phyloP scores from a whole-genome alignment of 92 coral and sea anemone species.

The Montipora capitata region DNA sequence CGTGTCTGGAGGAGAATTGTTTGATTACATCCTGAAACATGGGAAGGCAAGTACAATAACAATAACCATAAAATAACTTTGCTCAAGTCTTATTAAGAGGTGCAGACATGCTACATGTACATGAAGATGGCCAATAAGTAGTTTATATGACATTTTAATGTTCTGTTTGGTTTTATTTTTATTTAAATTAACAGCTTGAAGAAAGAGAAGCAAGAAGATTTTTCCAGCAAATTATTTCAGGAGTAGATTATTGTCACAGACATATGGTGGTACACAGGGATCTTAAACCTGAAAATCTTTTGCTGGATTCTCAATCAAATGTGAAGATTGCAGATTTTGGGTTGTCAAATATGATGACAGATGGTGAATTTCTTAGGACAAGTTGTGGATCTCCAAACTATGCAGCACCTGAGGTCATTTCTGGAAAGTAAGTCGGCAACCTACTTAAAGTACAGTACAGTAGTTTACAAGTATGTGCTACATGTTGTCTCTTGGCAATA shows the following conservation, averaged over 20 bases:
- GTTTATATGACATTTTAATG: neutral
- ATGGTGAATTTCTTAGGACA: slow-evolving; percentile 97
- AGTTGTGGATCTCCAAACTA: slow-evolving; percentile 99
- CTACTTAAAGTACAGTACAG: too few species aligned
- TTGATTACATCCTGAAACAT: slow-evolving; percentile 97
- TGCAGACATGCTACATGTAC: too few species aligned
- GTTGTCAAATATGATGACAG: slow-evolving; percentile 96
- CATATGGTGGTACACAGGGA: slow-evolving; percentile 99
- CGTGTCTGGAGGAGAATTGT: slow-evolving; percentile 98
- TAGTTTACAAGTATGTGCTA: too few species aligned
- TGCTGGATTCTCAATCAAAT: slow-evolving; percentile 89
- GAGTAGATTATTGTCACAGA: slow-evolving; percentile 98
- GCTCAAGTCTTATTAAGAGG: neutral
- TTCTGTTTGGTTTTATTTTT: neutral
- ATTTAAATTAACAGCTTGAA: slow-evolving; percentile 70
- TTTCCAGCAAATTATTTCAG: slow-evolving; percentile 98
- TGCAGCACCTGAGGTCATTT: slow-evolving; percentile 99
- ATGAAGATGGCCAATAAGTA: too few species aligned
- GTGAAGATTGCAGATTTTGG: slow-evolving; percentile 99
- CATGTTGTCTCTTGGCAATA: too few species aligned
- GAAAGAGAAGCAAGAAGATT: slow-evolving; percentile 95
- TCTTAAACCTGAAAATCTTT: slow-evolving; percentile 94
- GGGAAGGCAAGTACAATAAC: slow-evolving; percentile 81
- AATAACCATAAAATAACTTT: neutral
- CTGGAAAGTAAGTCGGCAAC: slow-evolving; percentile 92